Conservation (phyloP, 2,888 invertebrate species). For the Ditula angustiorana region DNA sequence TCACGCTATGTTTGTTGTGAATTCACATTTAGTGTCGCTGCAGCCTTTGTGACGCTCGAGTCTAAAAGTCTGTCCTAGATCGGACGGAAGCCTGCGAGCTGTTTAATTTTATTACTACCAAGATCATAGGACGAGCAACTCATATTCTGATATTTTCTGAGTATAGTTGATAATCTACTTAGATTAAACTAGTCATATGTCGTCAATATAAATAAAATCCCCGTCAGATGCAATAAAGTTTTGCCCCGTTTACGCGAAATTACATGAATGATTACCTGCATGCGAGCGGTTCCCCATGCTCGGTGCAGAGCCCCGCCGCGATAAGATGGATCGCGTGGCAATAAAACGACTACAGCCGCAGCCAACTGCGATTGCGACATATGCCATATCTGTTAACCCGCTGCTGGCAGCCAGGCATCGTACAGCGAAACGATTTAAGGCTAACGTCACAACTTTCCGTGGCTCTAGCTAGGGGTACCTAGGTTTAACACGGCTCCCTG, state of each 20-base stretch:
- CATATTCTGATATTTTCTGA: no score
- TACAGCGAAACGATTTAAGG: conserved; percentile 14
- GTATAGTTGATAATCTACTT: background rate
- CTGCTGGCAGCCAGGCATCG: conserved; percentile 33
- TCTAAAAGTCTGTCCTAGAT: background rate
- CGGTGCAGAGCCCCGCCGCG: conserved; percentile 39
- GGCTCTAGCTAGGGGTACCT: background rate
- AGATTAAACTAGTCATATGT: conserved; percentile 1
- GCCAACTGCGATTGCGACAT: conserved; percentile 49
- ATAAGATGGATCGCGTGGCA: conserved; percentile 52
- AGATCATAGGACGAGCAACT: no score
- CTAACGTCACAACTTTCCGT: conserved; percentile 9
- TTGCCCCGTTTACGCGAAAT: conserved; percentile 34
- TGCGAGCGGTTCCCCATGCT: conserved; percentile 28
- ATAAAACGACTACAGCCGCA: conserved; percentile 53
- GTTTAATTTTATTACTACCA: no score
- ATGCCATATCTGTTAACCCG: conserved; percentile 48
- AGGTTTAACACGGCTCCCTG: conserved; percentile 10
- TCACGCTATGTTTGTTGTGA: conserved; percentile 24
- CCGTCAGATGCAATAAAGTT: conserved; percentile 29
- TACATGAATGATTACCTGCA: conserved; percentile 39
- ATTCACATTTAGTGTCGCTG: conserved; percentile 31
- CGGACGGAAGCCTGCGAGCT: background rate
- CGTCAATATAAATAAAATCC: conserved; percentile 24
- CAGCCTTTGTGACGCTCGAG: background rate